Conservation (phyloP, 2,113 vertebrate species). For the Diglossa brunneiventris region DNA sequence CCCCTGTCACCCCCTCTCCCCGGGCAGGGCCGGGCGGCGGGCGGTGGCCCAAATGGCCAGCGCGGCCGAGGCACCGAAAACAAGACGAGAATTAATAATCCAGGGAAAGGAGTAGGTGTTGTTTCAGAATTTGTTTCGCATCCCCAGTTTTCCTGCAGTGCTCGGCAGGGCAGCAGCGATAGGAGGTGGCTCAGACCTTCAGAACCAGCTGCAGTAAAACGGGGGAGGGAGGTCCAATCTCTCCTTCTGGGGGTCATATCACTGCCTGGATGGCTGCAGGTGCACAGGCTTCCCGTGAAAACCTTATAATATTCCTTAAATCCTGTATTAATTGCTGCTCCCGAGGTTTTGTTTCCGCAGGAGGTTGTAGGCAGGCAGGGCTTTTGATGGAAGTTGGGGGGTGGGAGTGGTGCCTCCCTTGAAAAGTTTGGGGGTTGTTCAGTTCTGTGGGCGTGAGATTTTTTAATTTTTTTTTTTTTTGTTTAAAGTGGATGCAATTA, state of each 20-base stretch:
- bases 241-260: constrained; percentile 17
- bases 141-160: constrained; percentile 25
- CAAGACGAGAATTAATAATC: not conserved
- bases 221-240: constrained; percentile 10
- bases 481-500: constrained; percentile 7
- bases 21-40: not conserved
- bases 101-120: not conserved
- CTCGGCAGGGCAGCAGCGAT: not conserved
- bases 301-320: not conserved
- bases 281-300: not conserved
- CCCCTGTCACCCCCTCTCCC: not conserved
- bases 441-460: not conserved
- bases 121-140: not conserved
- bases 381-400: constrained; percentile 30
- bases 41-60: not conserved
- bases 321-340: not conserved
- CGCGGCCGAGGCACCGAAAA: not conserved
- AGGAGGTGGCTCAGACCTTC: constrained; percentile 58
- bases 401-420: constrained; percentile 36
- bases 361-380: not conserved
- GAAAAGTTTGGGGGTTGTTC: constrained; percentile 36
- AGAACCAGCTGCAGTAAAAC: constrained; percentile 42
- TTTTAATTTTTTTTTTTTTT: not conserved
- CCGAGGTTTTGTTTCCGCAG: not conserved
- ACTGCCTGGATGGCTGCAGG: not conserved